Base-by-base conservation (phyloP, 1,140 invertebrate species). In the Bombus superbus region DNA sequence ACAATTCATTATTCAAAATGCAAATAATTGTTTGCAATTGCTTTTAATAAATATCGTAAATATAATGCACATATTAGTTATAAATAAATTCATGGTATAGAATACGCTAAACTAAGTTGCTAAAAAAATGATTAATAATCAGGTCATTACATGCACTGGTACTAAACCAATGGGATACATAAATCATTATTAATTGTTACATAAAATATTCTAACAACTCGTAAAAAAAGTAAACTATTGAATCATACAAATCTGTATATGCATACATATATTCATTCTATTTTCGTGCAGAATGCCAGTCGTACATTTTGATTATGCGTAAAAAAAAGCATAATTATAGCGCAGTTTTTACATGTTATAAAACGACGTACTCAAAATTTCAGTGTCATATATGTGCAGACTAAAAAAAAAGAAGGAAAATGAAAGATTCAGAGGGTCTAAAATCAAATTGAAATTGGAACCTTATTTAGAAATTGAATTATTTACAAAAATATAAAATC, bases 31-130 rank as follows among this genome's bases (percentile, higher is more conserved):
- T 76, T 88, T 89, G 86, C 69, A 89, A 84, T 91, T 89, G 83
- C 71, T 90, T 88, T 93, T 91, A 93, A 93, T 94, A 93, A 93
- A 94, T 93, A 94, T 91, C 87, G 89, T 91, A 91, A 94, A 91
- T 85, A 91, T 85, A 91, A 92, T 92, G 89, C 92, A 92, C 90
- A 92, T 92, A 85, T 87, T 74, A 84, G 90, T 90, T 91, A 93
- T 93, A 93, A 93, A 93, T 93, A 94, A 93, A 82, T 85, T 89
- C 85, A 84, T 85, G 83, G 82, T 85, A 89, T 79, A 88, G 72
- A 75, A 81, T 83, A 78, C 47, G 44, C 79, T 88, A 86, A 86
- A 79, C 85, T 86, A 86, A 77, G 38, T 87, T 83, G 76, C 83
- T 89, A 89, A 59, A 72, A 81, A 88, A 86, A 53, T 66, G 75